Evolutionary conservation across 1,140 invertebrate genomes (phyloP).

Genomic region (Rhopalosiphum maidis): DNA sequence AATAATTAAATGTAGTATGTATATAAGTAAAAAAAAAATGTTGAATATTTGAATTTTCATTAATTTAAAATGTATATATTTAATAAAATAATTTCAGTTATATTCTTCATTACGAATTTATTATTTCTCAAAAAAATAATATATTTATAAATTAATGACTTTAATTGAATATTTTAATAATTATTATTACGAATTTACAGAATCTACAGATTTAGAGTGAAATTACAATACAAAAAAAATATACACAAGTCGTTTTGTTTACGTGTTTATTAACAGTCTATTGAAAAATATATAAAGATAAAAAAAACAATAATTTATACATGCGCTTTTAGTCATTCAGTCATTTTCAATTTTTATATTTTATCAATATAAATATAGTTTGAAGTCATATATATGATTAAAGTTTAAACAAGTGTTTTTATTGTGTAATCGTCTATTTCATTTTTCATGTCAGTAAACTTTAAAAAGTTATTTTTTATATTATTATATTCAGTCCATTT

Average conservation of each 20-base stretch:
- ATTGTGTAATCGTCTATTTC: background rate
- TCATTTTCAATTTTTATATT: background rate
- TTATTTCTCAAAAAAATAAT: background rate
- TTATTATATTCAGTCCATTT: background rate
- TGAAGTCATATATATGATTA: background rate
- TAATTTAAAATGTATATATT: background rate
- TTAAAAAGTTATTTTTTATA: background rate
- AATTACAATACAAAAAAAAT: background rate
- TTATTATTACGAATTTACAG: background rate
- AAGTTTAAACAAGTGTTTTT: background rate
- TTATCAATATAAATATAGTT: background rate
- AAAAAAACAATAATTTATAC: background rate
- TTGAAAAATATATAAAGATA: background rate
- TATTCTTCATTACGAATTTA: background rate
- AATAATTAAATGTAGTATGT: background rate
- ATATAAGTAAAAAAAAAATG: background rate
- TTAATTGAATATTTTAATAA: background rate
- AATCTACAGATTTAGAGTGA: background rate
- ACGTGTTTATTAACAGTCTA: background rate
- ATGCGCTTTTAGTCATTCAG: background rate
- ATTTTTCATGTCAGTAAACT: background rate
- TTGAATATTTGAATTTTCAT: background rate
- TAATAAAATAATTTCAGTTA: background rate
- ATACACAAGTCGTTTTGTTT: background rate
- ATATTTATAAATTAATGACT: background rate